A percentile compares a stretch with the other conserved stretches of the same genome.
phyloP scores from a whole-genome alignment of 2,888 invertebrate species.

The Augiades crinisus region DNA sequence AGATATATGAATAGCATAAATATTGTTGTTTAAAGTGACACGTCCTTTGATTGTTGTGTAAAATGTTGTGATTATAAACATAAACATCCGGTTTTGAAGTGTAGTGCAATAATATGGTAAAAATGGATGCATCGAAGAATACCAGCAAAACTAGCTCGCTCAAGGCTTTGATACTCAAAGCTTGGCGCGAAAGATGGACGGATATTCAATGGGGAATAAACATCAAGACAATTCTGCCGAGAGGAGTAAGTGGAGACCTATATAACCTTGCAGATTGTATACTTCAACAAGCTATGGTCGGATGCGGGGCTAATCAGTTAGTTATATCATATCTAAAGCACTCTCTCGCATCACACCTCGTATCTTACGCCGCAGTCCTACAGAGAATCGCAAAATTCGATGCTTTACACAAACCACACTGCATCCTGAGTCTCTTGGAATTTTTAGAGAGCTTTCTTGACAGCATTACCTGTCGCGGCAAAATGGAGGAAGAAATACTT shows the following conservation, averaged over 20 bases:
- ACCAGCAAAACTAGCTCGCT: constrained; percentile 91
- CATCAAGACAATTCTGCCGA: constrained; percentile 93
- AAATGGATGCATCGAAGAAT: constrained; percentile 89
- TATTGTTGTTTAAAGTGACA: neutral
- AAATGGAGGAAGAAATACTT: constrained; percentile 93
- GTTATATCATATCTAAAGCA: constrained; percentile 96
- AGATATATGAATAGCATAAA: too few species aligned
- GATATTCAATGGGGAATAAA: constrained; percentile 98
- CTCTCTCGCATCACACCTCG: constrained; percentile 93
- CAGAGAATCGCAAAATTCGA: constrained; percentile 94
- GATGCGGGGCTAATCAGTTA: constrained; percentile 94
- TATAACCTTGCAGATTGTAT: constrained; percentile 96
- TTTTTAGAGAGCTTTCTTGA: constrained; percentile 88
- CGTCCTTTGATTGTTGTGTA: neutral
- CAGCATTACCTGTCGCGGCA: constrained; percentile 86
- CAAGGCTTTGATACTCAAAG: constrained; percentile 89
- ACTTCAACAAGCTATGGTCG: constrained; percentile 95
- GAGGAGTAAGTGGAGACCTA: constrained; percentile 96
- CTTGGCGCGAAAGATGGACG: constrained; percentile 98
- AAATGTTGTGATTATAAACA: neutral
- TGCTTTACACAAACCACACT: constrained; percentile 92
- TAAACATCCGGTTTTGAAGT: neutral
- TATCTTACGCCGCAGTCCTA: constrained; percentile 94
- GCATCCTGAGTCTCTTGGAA: constrained; percentile 92
- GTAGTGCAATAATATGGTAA: constrained; percentile 39